A percentile compares a stretch with the other conserved stretches of the same genome.
phyloP scores from a whole-genome alignment of 2,888 invertebrate species.

The Strigamia crassipes region DNA sequence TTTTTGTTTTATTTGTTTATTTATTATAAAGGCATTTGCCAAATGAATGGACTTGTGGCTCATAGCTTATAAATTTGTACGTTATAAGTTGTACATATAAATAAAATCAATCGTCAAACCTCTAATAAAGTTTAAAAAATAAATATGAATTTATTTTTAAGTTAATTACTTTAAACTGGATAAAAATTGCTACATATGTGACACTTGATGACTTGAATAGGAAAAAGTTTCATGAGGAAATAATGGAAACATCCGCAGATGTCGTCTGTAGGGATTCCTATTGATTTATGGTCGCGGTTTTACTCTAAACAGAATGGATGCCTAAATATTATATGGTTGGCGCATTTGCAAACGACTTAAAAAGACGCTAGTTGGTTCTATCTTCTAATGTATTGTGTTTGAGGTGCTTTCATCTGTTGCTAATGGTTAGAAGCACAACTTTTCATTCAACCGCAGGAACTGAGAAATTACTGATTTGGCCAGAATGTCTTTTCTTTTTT shows the following conservation, averaged over 20 bases:
- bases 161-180: neutral
- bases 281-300: neutral
- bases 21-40: too few relatives aligned
- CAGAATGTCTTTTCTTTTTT: neutral
- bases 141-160: too few relatives aligned
- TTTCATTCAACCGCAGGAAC: neutral
- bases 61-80: too few relatives aligned
- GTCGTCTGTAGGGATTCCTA: neutral
- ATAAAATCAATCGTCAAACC: too few relatives aligned
- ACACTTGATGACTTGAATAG: neutral
- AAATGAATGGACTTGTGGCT: too few relatives aligned
- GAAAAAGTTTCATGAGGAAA: neutral
- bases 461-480: neutral
- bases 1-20: too few relatives aligned
- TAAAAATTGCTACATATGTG: neutral
- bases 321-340: neutral
- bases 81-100: too few relatives aligned
- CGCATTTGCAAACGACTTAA: slow-evolving; percentile 5
- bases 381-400: neutral
- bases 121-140: too few relatives aligned
- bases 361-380: neutral
- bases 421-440: neutral
- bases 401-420: neutral
- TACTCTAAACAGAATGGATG: neutral
- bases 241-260: slow-evolving; percentile 10